These are phyloP conservation scores for Lutraria lutraria DNA, from an alignment of 2,888 invertebrate genomes.

Conservation along the genomic window DNA sequence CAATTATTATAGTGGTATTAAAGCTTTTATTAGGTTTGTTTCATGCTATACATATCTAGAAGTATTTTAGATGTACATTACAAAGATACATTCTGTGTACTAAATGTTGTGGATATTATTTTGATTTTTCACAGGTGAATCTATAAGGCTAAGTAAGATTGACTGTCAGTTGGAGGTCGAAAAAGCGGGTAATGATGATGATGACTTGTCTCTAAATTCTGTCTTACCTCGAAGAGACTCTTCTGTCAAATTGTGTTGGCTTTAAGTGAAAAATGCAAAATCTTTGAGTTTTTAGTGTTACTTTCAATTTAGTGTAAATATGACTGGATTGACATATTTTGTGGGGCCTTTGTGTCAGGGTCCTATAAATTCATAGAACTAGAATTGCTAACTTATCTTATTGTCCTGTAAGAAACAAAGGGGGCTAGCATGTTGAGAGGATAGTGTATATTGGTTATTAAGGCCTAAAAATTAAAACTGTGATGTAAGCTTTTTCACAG, in stretches of 20 bases:
- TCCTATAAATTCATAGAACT: too few relatives aligned
- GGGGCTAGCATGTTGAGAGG: too few relatives aligned
- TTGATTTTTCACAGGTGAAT: not conserved
- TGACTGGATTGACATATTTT: not conserved
- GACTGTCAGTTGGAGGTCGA: conserved; percentile 6
- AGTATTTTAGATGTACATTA: not conserved
- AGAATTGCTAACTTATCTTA: too few relatives aligned
- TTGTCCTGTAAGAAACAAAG: too few relatives aligned
- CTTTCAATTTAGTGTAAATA: not conserved
- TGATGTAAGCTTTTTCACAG: not conserved
- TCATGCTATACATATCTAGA: not conserved
- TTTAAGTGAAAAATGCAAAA: not conserved
- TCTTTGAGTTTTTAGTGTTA: not conserved
- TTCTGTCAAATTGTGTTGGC: conserved; percentile 16
- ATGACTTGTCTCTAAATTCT: not conserved
- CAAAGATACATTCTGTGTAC: not conserved
- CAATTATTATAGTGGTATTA: not conserved
- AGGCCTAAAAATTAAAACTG: too few relatives aligned
- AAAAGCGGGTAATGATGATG: not conserved
- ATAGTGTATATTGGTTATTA: too few relatives aligned
- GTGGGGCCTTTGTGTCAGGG: too few relatives aligned
- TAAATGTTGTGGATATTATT: conserved; percentile 10
- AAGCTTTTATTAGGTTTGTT: not conserved
- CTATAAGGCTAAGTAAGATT: conserved; percentile 12
- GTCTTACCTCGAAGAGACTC: conserved; percentile 4